These are phyloP conservation scores for Diplogasteroides magnus DNA, from an alignment of 1,140 invertebrate species.

Conservation along the genomic window DNA sequence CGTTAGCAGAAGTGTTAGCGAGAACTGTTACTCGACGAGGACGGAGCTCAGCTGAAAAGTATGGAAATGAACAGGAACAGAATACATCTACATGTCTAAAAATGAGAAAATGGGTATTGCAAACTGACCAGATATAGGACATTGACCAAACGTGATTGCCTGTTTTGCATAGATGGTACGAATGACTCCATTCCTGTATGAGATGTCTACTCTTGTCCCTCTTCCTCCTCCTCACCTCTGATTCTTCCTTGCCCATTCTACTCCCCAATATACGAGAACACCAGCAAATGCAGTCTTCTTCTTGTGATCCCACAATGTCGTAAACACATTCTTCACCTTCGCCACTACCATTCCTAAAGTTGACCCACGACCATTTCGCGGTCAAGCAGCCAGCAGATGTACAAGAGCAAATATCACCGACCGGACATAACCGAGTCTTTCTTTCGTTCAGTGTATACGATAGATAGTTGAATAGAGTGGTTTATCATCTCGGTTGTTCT, in stretches of 20 bases:
- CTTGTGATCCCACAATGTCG: constrained; percentile 31
- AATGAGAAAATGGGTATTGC: constrained; percentile 1
- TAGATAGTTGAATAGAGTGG: neutral
- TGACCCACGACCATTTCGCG: neutral
- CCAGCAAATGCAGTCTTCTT: constrained; percentile 31
- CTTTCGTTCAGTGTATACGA: neutral
- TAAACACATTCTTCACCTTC: constrained; percentile 16
- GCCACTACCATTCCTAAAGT: constrained; percentile 19
- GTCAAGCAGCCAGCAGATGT: neutral
- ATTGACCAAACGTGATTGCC: constrained; percentile 24
- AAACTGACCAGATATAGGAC: constrained; percentile 19
- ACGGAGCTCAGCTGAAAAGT: constrained; percentile 19
- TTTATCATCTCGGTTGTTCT: too few relatives aligned
- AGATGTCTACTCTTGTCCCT: neutral
- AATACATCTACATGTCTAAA: neutral
- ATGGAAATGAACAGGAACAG: neutral
- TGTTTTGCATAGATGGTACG: constrained; percentile 15
- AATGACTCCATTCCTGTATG: constrained; percentile 4
- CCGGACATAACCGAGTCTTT: neutral
- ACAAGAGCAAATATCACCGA: neutral
- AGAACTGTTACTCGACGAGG: constrained; percentile 27
- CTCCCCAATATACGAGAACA: constrained; percentile 24
- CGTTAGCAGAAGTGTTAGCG: constrained; percentile 27
- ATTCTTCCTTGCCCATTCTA: neutral
- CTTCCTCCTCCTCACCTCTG: constrained; percentile 3